Evolutionary conservation across 2,113 vertebrate species (phyloP).

Genomic region (Cyphomyrus plagiostoma): DNA sequence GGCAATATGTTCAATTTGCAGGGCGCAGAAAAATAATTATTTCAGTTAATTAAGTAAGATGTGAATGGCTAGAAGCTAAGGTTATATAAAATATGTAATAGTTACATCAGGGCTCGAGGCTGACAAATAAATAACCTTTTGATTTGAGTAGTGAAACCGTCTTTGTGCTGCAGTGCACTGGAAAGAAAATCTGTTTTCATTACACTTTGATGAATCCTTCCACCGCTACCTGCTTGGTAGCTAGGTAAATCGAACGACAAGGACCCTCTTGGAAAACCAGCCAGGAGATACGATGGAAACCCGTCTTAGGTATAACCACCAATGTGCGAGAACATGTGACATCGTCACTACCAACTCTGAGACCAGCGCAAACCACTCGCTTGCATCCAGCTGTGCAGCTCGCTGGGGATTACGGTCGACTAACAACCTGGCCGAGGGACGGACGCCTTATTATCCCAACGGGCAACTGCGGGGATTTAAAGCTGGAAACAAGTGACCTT

Average conservation of each 20-base stretch:
- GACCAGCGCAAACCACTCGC: not conserved
- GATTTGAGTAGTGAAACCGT: not conserved
- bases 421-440: not conserved
- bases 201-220: not conserved
- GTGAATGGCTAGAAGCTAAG: conserved; percentile 53
- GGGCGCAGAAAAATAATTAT: conserved; percentile 67
- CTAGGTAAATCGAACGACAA: conserved; percentile 27
- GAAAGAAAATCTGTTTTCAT: not conserved
- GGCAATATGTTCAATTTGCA: conserved; percentile 58
- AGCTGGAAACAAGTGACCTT: conserved; percentile 16
- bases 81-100: conserved; percentile 41
- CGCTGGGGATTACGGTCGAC: conserved; percentile 10
- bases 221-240: not conserved
- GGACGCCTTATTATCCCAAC: conserved; percentile 12
- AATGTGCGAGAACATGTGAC: conserved; percentile 26
- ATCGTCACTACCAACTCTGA: not conserved
- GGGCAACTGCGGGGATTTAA: conserved; percentile 23
- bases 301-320: conserved; percentile 32
- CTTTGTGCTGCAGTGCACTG: not conserved
- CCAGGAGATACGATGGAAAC: conserved; percentile 18
- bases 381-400: conserved; percentile 6
- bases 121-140: not conserved
- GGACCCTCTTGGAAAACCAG: conserved; percentile 31
- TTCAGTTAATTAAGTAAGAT: conserved; percentile 62
- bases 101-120: conserved; percentile 37